Conservation (phyloP, 1,140 invertebrate species). For the Lepidotrigona ventralis region DNA sequence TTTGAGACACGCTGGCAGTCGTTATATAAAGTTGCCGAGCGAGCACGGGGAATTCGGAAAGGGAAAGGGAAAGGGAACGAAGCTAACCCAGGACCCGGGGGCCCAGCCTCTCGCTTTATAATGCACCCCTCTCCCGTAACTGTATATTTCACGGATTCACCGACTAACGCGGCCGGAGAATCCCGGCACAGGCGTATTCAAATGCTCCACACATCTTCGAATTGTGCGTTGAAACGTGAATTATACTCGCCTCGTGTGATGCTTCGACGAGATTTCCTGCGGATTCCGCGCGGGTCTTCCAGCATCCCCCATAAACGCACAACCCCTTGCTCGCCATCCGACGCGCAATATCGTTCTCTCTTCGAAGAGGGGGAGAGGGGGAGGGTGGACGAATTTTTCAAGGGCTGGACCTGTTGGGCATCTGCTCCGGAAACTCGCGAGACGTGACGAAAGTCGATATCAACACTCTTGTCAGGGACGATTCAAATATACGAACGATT, state of each 20-base stretch:
- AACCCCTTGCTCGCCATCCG: constrained; percentile 13
- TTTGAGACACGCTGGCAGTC: constrained; percentile 66
- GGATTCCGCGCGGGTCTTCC: constrained; percentile 46
- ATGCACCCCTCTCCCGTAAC: constrained; percentile 68
- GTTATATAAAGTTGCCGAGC: constrained; percentile 67
- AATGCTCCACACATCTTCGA: constrained; percentile 49
- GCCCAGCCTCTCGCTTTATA: constrained; percentile 65
- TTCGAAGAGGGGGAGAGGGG: too few relatives aligned
- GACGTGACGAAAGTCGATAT: too few relatives aligned
- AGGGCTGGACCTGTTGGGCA: background rate
- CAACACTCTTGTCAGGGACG: too few relatives aligned
- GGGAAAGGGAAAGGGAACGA: constrained; percentile 59
- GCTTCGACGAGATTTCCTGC: constrained; percentile 52
- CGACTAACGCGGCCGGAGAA: constrained; percentile 58
- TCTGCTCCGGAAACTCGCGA: too few relatives aligned
- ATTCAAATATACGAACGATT: too few relatives aligned
- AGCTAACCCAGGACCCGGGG: constrained; percentile 39
- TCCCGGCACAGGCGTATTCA: constrained; percentile 59
- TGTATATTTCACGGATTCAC: constrained; percentile 72
- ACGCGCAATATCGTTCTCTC: constrained; percentile 23
- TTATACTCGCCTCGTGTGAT: constrained; percentile 57
- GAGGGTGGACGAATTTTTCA: background rate
- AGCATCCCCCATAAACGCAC: constrained; percentile 11
- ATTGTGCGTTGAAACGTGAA: constrained; percentile 65
- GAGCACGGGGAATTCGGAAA: constrained; percentile 53